Percentiles rank a stretch among this genome's conserved stretches.
Conservation (phyloP, 2,888 invertebrate genomes). For the Linnaemya tessellans region DNA sequence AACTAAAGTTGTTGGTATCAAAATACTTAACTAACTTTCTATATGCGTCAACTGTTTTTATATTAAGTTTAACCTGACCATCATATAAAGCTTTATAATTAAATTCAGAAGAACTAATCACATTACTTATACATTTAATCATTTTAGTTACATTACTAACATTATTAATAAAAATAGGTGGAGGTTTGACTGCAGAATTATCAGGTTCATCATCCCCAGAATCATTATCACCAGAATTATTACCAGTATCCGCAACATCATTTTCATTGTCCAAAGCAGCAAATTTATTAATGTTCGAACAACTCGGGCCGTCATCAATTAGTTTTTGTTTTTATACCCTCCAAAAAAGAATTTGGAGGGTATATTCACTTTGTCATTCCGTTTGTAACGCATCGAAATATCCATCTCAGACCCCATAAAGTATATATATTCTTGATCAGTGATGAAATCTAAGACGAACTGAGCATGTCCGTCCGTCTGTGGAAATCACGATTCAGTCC, state of each 20-base stretch:
- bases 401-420: too few relatives aligned
- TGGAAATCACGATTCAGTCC: too few relatives aligned
- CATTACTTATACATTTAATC: slow-evolving; percentile 24
- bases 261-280: slow-evolving; percentile 13
- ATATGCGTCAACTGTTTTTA: slow-evolving; percentile 40
- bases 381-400: too few relatives aligned
- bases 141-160: too few relatives aligned
- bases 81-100: slow-evolving; percentile 37
- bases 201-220: slow-evolving; percentile 4
- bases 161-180: slow-evolving; percentile 36
- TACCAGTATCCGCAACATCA: slow-evolving; percentile 6
- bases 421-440: too few relatives aligned
- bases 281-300: slow-evolving; percentile 23
- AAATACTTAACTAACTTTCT: slow-evolving; percentile 37
- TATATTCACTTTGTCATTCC: too few relatives aligned
- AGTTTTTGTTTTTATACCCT: slow-evolving; percentile 14
- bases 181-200: slow-evolving; percentile 25
- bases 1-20: slow-evolving; percentile 42
- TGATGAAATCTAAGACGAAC: too few relatives aligned
- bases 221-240: slow-evolving; percentile 12
- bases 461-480: too few relatives aligned
- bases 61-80: slow-evolving; percentile 33
- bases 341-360: too few relatives aligned
- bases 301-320: slow-evolving; percentile 15
- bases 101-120: slow-evolving; percentile 23